Percentiles rank a stretch among this genome's conserved stretches.
Conservation (phyloP, 2,797 vertebrate genomes). For the Cossypha polioptera region DNA sequence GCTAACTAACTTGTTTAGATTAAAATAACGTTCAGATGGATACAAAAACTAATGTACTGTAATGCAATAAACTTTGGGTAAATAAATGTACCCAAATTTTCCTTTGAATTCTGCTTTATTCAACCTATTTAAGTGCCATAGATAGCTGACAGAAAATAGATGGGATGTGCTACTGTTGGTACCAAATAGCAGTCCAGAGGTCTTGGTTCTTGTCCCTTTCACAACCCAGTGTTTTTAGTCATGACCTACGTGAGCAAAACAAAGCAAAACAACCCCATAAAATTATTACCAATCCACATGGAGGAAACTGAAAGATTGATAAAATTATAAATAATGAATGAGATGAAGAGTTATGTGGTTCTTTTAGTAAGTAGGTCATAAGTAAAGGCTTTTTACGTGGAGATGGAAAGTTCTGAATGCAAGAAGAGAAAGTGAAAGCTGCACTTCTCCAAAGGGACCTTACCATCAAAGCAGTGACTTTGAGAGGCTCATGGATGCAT, state of each 20-base stretch:
- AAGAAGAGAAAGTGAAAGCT: neutral
- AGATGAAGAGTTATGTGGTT: neutral
- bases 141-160: neutral
- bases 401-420: neutral
- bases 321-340: neutral
- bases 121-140: neutral
- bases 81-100: neutral
- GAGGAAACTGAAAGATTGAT: neutral
- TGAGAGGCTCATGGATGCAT: neutral
- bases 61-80: neutral
- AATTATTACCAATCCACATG: neutral
- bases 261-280: neutral
- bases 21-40: neutral
- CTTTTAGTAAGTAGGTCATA: neutral
- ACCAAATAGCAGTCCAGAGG: neutral
- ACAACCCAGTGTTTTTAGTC: neutral
- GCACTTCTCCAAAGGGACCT: accelerated
- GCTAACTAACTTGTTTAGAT: neutral
- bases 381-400: neutral
- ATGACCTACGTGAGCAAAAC: neutral
- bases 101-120: neutral
- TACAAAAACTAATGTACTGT: neutral
- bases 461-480: neutral
- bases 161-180: neutral
- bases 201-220: neutral